These are phyloP conservation scores for Cochlearius cochlearius DNA, from an alignment of 2,113 vertebrate species.

Conservation along the genomic window DNA sequence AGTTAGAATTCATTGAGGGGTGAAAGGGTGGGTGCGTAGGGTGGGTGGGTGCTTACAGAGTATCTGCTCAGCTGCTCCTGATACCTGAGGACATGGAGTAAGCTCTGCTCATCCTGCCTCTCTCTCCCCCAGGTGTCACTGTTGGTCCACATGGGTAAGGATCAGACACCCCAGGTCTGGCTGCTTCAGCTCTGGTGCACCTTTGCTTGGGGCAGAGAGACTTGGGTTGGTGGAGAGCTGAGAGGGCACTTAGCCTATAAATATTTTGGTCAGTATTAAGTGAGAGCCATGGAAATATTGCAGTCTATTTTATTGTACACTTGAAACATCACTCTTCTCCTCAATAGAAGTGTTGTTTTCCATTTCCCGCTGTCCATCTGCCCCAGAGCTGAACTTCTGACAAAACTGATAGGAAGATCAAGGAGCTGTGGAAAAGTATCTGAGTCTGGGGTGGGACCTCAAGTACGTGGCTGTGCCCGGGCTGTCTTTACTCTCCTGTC, in stretches of 20 bases:
- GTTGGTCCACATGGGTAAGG: conserved; percentile 45
- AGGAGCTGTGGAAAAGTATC: no score
- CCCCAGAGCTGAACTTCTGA: background rate
- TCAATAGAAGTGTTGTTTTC: rapidly evolving
- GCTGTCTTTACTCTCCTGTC: rapidly evolving
- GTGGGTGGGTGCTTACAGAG: rapidly evolving
- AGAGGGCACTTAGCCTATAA: rapidly evolving
- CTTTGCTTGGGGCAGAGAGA: background rate
- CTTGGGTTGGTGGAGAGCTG: no score
- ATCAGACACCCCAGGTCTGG: background rate
- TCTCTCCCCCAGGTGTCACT: conserved; percentile 79
- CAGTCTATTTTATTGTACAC: rapidly evolving
- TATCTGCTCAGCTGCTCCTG: background rate
- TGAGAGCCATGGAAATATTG: rapidly evolving
- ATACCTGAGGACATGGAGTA: background rate
- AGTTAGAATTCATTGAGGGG: rapidly evolving
- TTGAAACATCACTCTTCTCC: background rate
- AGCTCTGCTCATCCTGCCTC: conserved; percentile 33
- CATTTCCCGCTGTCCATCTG: background rate
- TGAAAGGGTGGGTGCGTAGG: rapidly evolving
- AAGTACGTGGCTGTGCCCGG: rapidly evolving
- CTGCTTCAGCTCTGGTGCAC: background rate
- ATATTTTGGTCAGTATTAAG: rapidly evolving
- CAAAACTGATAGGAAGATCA: background rate
- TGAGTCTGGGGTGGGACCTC: background rate